phyloP scores from a whole-genome alignment of 2,797 vertebrate genomes.

The Pangasius macronema region DNA sequence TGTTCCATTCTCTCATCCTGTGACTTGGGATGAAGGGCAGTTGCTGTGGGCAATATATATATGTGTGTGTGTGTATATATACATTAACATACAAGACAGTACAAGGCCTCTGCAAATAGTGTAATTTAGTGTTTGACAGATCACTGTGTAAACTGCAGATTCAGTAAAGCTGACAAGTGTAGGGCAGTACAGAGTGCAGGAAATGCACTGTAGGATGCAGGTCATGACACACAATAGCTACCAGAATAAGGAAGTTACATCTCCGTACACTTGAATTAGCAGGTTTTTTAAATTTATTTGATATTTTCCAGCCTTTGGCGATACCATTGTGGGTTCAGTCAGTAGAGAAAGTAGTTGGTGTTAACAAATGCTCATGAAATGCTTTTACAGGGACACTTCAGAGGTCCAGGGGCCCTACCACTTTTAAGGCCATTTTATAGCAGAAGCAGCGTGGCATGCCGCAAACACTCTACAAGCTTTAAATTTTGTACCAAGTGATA shows the following conservation, averaged over 20 bases:
- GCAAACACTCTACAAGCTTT: too few relatives aligned
- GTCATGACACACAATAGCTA: not conserved
- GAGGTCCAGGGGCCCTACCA: too few relatives aligned
- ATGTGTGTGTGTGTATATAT: not conserved
- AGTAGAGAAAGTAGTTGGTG: not conserved
- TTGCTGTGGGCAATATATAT: too few relatives aligned
- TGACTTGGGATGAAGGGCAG: not conserved
- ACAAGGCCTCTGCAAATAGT: not conserved
- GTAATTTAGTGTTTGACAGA: not conserved
- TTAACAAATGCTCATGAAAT: not conserved
- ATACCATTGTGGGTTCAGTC: too few relatives aligned
- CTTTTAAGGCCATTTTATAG: too few relatives aligned
- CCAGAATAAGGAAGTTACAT: not conserved
- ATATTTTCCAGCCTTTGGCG: too few relatives aligned
- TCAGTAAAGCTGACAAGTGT: not conserved
- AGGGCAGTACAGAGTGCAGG: not conserved
- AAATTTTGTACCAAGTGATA: too few relatives aligned
- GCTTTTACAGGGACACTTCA: not conserved
- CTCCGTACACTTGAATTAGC: not conserved
- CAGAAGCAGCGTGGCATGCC: too few relatives aligned
- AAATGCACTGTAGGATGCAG: not conserved
- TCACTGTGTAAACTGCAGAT: not conserved
- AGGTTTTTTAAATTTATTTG: not conserved
- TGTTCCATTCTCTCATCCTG: too few relatives aligned
- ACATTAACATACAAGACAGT: not conserved